Evolutionary conservation across 2,113 vertebrate genomes (phyloP).

Genomic region (Kryptolebias marmoratus): DNA sequence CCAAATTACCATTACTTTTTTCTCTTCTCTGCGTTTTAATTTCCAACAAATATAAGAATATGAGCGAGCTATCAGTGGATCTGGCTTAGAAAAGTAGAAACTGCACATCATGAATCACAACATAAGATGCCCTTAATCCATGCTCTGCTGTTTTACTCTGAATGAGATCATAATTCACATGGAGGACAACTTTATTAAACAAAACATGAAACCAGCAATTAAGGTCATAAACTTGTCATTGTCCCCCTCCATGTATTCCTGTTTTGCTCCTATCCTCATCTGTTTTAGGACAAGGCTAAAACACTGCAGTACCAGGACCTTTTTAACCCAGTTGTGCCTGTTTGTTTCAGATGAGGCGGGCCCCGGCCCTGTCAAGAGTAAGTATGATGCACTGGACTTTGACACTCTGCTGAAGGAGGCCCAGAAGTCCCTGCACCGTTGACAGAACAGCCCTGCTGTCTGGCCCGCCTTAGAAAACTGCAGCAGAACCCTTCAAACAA

Average conservation of each 20-base stretch:
- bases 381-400: slow-evolving; percentile 98
- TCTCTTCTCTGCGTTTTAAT: background rate
- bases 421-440: slow-evolving; percentile 96
- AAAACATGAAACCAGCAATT: too few relatives aligned
- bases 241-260: too few relatives aligned
- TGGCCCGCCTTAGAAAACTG: slow-evolving; percentile 67
- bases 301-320: background rate
- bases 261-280: too few relatives aligned
- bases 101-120: too few relatives aligned
- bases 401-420: slow-evolving; percentile 98
- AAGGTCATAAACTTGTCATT: too few relatives aligned
- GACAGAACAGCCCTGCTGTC: slow-evolving; percentile 79
- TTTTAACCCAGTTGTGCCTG: background rate
- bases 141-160: background rate
- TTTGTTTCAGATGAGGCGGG: slow-evolving; percentile 85
- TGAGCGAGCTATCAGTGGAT: background rate
- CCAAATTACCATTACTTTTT: too few relatives aligned
- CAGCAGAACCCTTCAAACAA: slow-evolving; percentile 51
- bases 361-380: slow-evolving; percentile 90
- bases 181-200: too few relatives aligned
- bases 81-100: background rate
- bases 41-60: background rate
- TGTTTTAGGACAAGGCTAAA: too few relatives aligned
- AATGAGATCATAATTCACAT: background rate
- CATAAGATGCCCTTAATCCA: background rate